Base-by-base conservation (phyloP, 2,888 invertebrate species). In the Epinotia ramella region DNA sequence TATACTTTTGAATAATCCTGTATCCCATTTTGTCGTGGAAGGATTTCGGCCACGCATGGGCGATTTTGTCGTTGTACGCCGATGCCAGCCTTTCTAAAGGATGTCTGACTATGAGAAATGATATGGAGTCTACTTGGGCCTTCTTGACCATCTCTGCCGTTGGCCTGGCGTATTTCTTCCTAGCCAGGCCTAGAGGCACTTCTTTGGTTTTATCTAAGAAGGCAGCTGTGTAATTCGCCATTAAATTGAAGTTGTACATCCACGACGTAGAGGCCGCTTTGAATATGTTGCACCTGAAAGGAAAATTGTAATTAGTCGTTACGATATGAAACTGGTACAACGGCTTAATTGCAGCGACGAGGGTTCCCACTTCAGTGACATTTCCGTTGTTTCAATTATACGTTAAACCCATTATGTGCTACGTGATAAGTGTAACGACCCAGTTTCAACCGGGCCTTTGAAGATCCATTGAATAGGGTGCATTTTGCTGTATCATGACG, bases 181-280 rank as follows among this genome's bases (percentile, higher is more conserved):
- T 95, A 6, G 98, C 98, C 84, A 97, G 89, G 80, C 96, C 96
- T 79, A 98, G 94, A 68, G 97, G 97, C 69, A 97, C 97, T 84
- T 96, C 95, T 87, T 97, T 97, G 74, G 97, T 97, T 84, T 96
- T 96, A 86, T 96, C 96, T 81, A 97, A 92, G 91, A 97, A 97
- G 71, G 96, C 95, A 12, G 97, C 96, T 76, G 96, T 96, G 89
- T 97, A 97, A 82, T 98, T 98, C 11, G 97, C 97, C 89, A 98
- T 96, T 71, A 97, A 91, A 89, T 98, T 97, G 91, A 98, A 98
- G 91, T 98, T 98, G 91, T 97, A 97, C 97, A 98, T 97, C 98
- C 98, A 98, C 0, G 98, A 97, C 20, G 98, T 97, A n/a, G 98
- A 98, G 3, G 97, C 97, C 6, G 97, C 97, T 94, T 97, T 97